These are phyloP conservation scores for Hermetia illucens DNA, from an alignment of 1,140 invertebrate genomes.

Conservation along the genomic window DNA sequence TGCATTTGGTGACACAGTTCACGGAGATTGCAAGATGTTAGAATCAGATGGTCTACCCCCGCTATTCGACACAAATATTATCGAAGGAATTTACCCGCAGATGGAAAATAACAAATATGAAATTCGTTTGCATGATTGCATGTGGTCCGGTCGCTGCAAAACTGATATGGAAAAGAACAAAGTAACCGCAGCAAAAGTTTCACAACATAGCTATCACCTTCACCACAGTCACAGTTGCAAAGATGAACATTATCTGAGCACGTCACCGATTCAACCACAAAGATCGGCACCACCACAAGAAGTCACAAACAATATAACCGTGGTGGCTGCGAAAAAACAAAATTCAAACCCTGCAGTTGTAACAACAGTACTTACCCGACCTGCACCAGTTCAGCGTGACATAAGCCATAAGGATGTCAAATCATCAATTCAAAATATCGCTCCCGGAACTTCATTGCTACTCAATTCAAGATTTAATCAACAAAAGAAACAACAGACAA, in stretches of 20 bases:
- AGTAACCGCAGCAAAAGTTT: conserved; percentile 3
- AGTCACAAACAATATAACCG: too few relatives aligned
- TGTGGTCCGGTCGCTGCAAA: conserved; percentile 48
- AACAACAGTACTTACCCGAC: neutral
- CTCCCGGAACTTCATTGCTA: conserved; percentile 21
- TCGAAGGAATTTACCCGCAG: neutral
- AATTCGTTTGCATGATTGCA: conserved; percentile 46
- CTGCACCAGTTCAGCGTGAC: neutral
- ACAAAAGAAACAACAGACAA: conserved; percentile 6
- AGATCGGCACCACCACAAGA: too few relatives aligned
- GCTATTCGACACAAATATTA: neutral
- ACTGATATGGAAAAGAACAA: conserved; percentile 29
- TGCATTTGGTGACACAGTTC: too few relatives aligned
- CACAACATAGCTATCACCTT: too few relatives aligned
- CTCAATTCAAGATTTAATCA: conserved; percentile 15
- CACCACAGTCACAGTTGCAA: too few relatives aligned
- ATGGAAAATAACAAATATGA: conserved; percentile 10
- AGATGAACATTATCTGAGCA: too few relatives aligned
- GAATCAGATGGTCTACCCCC: neutral
- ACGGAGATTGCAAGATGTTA: neutral
- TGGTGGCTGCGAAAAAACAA: too few relatives aligned
- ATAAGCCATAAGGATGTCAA: neutral
- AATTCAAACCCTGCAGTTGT: neutral
- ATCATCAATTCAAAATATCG: conserved; percentile 14
- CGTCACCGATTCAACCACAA: too few relatives aligned